phyloP scores from a whole-genome alignment of 2,113 vertebrate species.

The Physeter macrocephalus region DNA sequence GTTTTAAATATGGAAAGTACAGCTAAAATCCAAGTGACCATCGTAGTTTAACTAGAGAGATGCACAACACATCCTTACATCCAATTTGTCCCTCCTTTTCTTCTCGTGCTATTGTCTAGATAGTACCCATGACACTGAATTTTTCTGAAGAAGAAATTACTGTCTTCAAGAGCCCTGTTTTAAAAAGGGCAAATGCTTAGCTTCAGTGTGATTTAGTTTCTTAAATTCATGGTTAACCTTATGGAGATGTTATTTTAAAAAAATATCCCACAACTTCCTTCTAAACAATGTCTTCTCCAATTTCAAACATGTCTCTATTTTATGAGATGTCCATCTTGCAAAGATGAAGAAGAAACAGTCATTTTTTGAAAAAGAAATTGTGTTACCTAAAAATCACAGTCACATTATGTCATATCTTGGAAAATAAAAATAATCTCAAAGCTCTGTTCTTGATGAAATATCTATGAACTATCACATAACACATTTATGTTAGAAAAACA shows the following conservation, averaged over 20 bases:
- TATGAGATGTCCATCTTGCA: not conserved
- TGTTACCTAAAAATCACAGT: constrained; percentile 13
- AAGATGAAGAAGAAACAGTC: not conserved
- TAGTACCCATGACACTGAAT: not conserved
- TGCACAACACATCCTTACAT: not conserved
- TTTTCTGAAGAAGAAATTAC: not conserved
- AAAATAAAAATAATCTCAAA: constrained; percentile 27
- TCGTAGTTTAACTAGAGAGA: not conserved
- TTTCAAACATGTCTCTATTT: constrained; percentile 8
- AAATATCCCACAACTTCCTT: not conserved
- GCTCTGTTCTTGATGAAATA: constrained; percentile 7
- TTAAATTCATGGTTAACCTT: not conserved
- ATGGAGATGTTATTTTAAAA: not conserved
- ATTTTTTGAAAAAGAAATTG: not conserved
- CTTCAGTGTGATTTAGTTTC: not conserved
- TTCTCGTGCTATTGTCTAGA: not conserved
- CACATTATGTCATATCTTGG: not conserved
- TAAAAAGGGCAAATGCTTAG: constrained; percentile 15
- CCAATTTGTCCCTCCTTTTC: not conserved
- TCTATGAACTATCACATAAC: not conserved
- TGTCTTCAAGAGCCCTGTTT: not conserved
- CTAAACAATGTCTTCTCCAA: not conserved
- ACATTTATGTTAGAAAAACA: constrained; percentile 1
- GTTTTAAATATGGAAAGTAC: constrained; percentile 60
- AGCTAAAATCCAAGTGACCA: constrained; percentile 66